Conservation (phyloP, 1,140 invertebrate genomes). For the Bombus impatiens region DNA sequence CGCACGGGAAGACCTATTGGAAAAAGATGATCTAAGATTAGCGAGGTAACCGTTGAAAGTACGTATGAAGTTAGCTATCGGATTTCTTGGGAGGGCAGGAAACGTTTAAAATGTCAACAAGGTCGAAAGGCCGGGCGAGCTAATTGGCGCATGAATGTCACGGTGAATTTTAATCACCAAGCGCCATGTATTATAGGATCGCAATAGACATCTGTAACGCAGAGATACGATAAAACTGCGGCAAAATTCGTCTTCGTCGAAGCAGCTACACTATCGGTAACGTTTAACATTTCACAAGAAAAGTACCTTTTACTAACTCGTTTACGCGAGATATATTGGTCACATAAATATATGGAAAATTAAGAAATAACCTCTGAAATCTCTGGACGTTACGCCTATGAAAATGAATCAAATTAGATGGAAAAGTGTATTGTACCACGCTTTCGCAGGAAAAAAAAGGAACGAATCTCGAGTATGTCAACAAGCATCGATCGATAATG, state of each 20-base stretch:
- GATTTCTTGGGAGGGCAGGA: conserved; percentile 38
- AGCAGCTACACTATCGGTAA: too few species aligned
- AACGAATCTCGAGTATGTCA: conserved; percentile 31
- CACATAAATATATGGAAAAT: neutral
- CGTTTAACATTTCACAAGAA: neutral
- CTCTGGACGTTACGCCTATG: neutral
- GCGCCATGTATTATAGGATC: neutral
- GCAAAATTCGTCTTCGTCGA: neutral
- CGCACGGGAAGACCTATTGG: conserved; percentile 50
- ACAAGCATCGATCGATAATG: conserved; percentile 60
- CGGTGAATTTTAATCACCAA: conserved; percentile 36
- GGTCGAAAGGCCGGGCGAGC: conserved; percentile 45
- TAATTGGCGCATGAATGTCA: conserved; percentile 58
- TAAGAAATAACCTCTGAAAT: neutral
- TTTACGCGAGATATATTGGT: neutral
- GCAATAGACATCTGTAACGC: neutral
- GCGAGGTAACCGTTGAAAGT: conserved; percentile 24
- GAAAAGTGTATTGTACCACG: neutral
- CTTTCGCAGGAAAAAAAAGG: neutral
- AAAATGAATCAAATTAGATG: neutral
- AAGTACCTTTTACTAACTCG: neutral
- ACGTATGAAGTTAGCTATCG: conserved; percentile 38
- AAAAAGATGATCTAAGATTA: conserved; percentile 64
- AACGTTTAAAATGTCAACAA: conserved; percentile 62
- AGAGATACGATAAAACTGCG: neutral